Conservation (phyloP, 1,140 invertebrate species). For the Phthorimaea operculella region DNA sequence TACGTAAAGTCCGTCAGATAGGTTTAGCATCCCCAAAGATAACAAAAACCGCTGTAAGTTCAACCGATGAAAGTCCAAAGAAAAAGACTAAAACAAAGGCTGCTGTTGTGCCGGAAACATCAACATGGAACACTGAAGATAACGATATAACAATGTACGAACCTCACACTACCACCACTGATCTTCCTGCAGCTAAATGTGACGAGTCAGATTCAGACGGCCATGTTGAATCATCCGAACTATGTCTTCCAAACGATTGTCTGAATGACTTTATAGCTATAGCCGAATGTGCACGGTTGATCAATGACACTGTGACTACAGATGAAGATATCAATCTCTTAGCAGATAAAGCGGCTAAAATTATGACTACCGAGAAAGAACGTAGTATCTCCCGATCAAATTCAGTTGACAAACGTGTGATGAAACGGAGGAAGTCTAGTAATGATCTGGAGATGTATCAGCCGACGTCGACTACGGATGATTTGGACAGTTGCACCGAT, state of each 20-base stretch:
- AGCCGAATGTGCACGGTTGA: conserved; percentile 46
- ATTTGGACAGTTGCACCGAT: conserved; percentile 44
- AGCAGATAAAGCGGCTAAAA: conserved; percentile 53
- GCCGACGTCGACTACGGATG: conserved; percentile 57
- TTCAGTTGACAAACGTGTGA: conserved; percentile 35
- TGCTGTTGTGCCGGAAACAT: conserved; percentile 31
- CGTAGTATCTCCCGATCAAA: conserved; percentile 32
- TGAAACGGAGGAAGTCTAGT: conserved; percentile 48
- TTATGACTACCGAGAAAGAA: conserved; percentile 57
- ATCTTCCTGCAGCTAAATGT: conserved; percentile 44
- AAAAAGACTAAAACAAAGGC: conserved; percentile 49
- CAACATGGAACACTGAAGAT: conserved; percentile 42
- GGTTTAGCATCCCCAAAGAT: conserved; percentile 44
- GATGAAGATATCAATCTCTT: conserved; percentile 53
- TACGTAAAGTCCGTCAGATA: conserved; percentile 60
- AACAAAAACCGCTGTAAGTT: conserved; percentile 41
- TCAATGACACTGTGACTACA: conserved; percentile 29
- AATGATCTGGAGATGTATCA: conserved; percentile 60
- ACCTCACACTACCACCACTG: conserved; percentile 51
- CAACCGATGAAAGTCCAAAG: conserved; percentile 52
- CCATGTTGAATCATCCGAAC: conserved; percentile 50
- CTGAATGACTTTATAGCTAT: conserved; percentile 62
- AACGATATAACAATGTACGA: conserved; percentile 66
- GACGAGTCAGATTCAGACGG: conserved; percentile 60
- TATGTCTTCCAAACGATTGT: conserved; percentile 61